Evolutionary conservation across 2,113 vertebrate species (phyloP).

Genomic region (Oncorhynchus keta): DNA sequence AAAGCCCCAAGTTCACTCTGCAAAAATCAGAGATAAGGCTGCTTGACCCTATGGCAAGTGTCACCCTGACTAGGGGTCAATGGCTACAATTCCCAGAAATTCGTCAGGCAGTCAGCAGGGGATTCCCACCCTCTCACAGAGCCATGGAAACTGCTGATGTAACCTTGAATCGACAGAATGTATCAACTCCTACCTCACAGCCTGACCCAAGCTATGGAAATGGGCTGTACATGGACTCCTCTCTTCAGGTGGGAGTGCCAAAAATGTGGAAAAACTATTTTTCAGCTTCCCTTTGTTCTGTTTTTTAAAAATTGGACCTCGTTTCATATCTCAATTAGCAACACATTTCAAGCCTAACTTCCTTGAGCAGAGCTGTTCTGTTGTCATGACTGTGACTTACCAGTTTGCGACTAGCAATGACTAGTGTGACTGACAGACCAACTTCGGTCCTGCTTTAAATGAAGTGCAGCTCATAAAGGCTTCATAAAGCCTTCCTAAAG

Average conservation of each 20-base stretch:
- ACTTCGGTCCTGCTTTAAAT: too few species aligned
- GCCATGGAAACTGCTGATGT: not conserved
- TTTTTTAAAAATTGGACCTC: too few species aligned
- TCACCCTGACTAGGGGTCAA: conserved; percentile 14
- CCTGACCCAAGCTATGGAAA: not conserved
- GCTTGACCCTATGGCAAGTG: not conserved
- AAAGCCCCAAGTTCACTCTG: conserved; percentile 34
- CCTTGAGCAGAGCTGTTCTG: too few species aligned
- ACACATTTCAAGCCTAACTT: too few species aligned
- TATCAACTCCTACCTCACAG: not conserved
- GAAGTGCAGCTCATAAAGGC: too few species aligned
- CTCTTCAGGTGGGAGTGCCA: conserved; percentile 3
- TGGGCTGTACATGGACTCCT: not conserved
- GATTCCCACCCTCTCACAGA: conserved; percentile 22
- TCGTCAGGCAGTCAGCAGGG: conserved; percentile 12
- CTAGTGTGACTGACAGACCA: too few species aligned
- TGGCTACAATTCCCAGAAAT: not conserved
- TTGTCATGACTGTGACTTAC: too few species aligned
- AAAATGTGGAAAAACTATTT: too few species aligned
- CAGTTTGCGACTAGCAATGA: too few species aligned
- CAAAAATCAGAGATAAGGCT: not conserved
- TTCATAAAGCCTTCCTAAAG: too few species aligned
- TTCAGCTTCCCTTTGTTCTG: too few species aligned
- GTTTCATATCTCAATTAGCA: too few species aligned
- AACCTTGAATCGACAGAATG: not conserved